These are phyloP conservation scores for Sylvia borin DNA, from an alignment of 2,797 vertebrate genomes.

Conservation along the genomic window DNA sequence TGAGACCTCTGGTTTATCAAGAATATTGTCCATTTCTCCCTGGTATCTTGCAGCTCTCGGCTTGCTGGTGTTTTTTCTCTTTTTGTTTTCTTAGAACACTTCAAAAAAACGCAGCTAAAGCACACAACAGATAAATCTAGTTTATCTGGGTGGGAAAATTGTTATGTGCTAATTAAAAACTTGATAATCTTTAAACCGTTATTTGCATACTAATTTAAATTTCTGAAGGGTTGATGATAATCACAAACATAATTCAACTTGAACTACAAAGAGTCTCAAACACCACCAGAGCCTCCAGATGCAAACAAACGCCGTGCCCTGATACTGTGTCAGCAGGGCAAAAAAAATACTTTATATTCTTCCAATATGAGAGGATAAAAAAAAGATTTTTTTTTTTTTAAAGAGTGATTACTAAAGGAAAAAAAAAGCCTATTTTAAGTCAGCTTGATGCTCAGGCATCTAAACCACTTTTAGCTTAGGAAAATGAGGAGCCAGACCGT, in stretches of 20 bases:
- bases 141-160: conserved; percentile 8
- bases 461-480: neutral
- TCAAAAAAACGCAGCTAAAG: neutral
- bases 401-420: neutral
- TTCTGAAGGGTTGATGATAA: conserved; percentile 32
- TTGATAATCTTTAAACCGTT: neutral
- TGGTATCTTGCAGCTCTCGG: neutral
- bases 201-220: conserved; percentile 26
- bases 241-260: neutral
- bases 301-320: neutral
- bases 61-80: neutral
- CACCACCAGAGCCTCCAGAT: neutral
- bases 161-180: conserved; percentile 30
- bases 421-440: neutral
- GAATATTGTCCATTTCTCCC: neutral
- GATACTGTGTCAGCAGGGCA: neutral
- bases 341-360: neutral
- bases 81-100: neutral
- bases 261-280: neutral
- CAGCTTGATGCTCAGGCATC: neutral
- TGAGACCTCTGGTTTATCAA: neutral
- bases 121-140: neutral
- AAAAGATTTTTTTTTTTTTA: too few relatives aligned
- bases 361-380: neutral
- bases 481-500: neutral